These are phyloP conservation scores for Eptesicus fuscus DNA, from an alignment of 2,113 vertebrate genomes.

Conservation along the genomic window DNA sequence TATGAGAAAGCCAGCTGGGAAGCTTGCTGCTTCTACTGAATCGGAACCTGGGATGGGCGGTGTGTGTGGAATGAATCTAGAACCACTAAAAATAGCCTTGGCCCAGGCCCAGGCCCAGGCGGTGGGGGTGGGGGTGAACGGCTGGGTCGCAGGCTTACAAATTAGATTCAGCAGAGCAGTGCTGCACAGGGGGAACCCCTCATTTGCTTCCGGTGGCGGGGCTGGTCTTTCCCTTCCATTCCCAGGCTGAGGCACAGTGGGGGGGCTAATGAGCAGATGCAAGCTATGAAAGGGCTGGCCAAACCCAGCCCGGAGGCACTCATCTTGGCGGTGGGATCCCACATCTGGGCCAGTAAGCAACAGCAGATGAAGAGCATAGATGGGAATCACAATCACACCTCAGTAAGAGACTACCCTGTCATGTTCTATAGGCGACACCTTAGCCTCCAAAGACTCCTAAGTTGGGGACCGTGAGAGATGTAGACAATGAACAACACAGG, in stretches of 20 bases:
- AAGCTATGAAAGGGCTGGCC: background rate
- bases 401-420: too few relatives aligned
- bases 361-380: background rate
- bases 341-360: background rate
- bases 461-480: background rate
- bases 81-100: background rate
- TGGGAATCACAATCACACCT: background rate
- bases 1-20: background rate
- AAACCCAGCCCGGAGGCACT: background rate
- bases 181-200: background rate
- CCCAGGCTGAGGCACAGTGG: background rate
- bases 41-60: background rate
- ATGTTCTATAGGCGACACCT: background rate
- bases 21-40: background rate
- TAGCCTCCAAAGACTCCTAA: background rate
- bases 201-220: rapidly evolving
- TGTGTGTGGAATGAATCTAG: background rate
- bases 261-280: background rate
- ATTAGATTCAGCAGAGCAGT: background rate
- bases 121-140: background rate
- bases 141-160: background rate
- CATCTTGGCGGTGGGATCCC: background rate
- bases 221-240: background rate
- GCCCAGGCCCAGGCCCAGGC: background rate
- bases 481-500: background rate